phyloP scores from a whole-genome alignment of 1,140 invertebrate species.

The Lamellibrachia luymesi region DNA sequence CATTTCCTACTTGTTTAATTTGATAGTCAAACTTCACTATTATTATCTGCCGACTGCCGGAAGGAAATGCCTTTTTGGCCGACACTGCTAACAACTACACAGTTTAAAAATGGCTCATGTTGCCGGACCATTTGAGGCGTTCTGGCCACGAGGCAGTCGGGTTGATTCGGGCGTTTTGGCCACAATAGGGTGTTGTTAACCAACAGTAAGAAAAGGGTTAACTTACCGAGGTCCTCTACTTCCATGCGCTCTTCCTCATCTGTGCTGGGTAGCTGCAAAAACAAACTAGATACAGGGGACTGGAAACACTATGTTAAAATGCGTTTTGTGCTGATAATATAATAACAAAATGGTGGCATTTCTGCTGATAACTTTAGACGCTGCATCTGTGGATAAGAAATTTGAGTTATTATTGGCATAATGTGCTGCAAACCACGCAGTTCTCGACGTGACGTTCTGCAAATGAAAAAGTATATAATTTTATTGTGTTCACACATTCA shows the following conservation, averaged over 20 bases:
- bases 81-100: too few relatives aligned
- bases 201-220: slow-evolving; percentile 1
- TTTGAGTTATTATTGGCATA: not conserved
- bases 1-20: too few relatives aligned
- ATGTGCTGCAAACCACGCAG: not conserved
- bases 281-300: slow-evolving; percentile 15
- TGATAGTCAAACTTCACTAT: too few relatives aligned
- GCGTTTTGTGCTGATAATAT: not conserved
- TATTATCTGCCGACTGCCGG: too few relatives aligned
- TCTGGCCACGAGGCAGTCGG: too few relatives aligned
- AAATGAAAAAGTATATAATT: not conserved
- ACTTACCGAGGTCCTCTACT: slow-evolving; percentile 56
- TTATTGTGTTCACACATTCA: not conserved
- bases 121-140: too few relatives aligned
- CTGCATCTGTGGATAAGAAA: not conserved
- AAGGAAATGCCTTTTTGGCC: too few relatives aligned
- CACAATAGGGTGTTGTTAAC: not conserved
- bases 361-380: not conserved
- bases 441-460: not conserved
- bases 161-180: too few relatives aligned
- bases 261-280: slow-evolving; percentile 40
- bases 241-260: slow-evolving; percentile 51
- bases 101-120: too few relatives aligned
- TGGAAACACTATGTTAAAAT: not conserved
- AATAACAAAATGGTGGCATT: slow-evolving; percentile 15